phyloP scores from a whole-genome alignment of 2,797 vertebrate species.

The Petrocephalus sullivani region DNA sequence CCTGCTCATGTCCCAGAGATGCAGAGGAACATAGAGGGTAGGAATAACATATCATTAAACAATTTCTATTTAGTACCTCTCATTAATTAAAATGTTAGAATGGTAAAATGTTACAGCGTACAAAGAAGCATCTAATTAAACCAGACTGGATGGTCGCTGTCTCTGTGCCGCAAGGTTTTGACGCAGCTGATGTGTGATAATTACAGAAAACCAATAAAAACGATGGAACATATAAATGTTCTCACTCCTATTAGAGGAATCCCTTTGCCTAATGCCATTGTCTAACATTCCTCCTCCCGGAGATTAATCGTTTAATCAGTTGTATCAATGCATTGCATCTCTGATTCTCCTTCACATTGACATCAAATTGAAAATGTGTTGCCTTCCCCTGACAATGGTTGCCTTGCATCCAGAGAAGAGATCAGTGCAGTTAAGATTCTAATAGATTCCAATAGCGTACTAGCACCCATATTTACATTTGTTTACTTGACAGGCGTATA shows the following conservation, averaged over 20 bases:
- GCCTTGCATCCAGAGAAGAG: background rate
- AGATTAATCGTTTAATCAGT: background rate
- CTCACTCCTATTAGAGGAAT: background rate
- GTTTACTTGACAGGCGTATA: background rate
- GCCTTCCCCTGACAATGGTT: background rate
- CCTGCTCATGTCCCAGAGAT: constrained; percentile 1
- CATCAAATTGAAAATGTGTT: background rate
- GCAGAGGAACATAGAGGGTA: constrained; percentile 9
- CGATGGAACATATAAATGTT: background rate
- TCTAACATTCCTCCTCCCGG: background rate
- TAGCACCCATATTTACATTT: background rate
- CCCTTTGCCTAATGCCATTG: background rate
- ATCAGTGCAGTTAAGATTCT: background rate
- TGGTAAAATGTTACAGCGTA: constrained; percentile 4
- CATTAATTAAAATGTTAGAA: constrained; percentile 25
- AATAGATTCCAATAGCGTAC: background rate
- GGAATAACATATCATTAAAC: constrained; percentile 28
- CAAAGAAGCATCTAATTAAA: constrained; percentile 30
- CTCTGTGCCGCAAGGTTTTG: background rate
- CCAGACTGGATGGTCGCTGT: constrained; percentile 6
- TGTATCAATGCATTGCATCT: background rate
- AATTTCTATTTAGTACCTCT: constrained; percentile 25
- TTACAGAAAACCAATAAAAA: constrained; percentile 19
- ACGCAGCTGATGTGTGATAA: constrained; percentile 21
- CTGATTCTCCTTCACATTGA: background rate